Evolutionary conservation across 2,888 invertebrate species (phyloP).

Genomic region (Coleophora flavipennella): DNA sequence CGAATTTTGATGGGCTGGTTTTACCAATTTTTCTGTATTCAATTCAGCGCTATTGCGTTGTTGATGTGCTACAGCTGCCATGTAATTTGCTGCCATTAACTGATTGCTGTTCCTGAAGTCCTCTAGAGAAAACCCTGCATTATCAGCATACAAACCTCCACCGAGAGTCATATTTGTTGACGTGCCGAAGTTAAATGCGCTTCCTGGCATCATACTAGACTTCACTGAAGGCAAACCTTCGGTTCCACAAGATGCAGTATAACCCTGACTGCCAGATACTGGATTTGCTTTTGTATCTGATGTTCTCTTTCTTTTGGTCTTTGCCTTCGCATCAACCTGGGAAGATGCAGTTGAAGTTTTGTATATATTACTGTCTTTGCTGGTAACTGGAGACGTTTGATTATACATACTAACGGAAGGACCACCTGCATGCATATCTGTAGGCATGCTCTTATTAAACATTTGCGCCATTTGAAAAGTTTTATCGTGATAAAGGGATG

Average conservation of each 20-base stretch:
- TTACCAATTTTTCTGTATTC: conserved; percentile 52
- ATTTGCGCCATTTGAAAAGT: conserved; percentile 74
- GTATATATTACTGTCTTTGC: conserved; percentile 48
- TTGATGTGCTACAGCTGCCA: conserved; percentile 63
- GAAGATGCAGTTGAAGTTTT: conserved; percentile 29
- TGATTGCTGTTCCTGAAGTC: conserved; percentile 77
- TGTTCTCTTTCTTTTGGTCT: conserved; percentile 50
- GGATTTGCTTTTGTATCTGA: conserved; percentile 39
- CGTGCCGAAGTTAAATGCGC: conserved; percentile 88
- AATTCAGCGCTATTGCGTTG: conserved; percentile 46
- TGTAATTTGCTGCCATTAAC: conserved; percentile 70
- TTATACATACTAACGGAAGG: conserved; percentile 48
- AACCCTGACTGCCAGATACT: conserved; percentile 49
- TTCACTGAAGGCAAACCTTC: conserved; percentile 55
- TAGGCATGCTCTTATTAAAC: conserved; percentile 63
- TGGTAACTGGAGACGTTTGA: conserved; percentile 40
- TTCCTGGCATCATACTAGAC: conserved; percentile 81
- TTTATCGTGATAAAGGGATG: conserved; percentile 72
- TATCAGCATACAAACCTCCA: conserved; percentile 74
- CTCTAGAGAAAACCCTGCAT: conserved; percentile 77
- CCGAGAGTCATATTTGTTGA: conserved; percentile 73
- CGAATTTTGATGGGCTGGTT: conserved; percentile 62
- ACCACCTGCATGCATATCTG: conserved; percentile 45
- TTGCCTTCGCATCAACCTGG: conserved; percentile 42
- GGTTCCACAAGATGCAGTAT: conserved; percentile 74